phyloP scores from a whole-genome alignment of 2,113 vertebrate genomes.

The Gavia stellata region DNA sequence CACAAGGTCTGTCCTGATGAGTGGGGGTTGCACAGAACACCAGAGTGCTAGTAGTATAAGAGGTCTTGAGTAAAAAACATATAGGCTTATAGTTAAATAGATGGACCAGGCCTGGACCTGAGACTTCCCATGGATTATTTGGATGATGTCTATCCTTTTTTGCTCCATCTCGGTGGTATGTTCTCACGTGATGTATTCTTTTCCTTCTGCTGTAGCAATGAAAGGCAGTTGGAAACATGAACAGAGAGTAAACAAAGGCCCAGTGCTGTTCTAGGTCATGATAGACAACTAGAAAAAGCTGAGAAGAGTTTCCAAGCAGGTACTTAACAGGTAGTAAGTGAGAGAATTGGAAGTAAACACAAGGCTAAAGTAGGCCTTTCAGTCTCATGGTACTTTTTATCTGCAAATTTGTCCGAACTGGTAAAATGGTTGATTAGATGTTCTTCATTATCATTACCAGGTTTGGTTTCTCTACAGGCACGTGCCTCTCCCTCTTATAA shows the following conservation, averaged over 20 bases:
- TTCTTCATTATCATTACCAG: background rate
- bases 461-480: background rate
- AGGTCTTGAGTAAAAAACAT: background rate
- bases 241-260: background rate
- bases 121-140: background rate
- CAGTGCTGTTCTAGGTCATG: background rate
- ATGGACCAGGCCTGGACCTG: no score
- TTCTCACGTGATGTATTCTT: background rate
- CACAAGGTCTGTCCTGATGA: background rate
- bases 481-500: background rate
- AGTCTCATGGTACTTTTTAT: background rate
- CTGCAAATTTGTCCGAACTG: background rate
- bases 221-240: background rate
- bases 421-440: background rate
- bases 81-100: background rate
- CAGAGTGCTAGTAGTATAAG: background rate
- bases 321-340: background rate
- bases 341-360: background rate
- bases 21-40: background rate
- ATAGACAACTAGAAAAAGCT: background rate
- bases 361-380: background rate
- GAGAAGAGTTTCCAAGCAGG: background rate
- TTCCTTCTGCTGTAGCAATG: background rate
- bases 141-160: background rate
- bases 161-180: background rate